Evolutionary conservation across 2,797 vertebrate genomes (phyloP).

Genomic region (Cheracebus regulus): DNA sequence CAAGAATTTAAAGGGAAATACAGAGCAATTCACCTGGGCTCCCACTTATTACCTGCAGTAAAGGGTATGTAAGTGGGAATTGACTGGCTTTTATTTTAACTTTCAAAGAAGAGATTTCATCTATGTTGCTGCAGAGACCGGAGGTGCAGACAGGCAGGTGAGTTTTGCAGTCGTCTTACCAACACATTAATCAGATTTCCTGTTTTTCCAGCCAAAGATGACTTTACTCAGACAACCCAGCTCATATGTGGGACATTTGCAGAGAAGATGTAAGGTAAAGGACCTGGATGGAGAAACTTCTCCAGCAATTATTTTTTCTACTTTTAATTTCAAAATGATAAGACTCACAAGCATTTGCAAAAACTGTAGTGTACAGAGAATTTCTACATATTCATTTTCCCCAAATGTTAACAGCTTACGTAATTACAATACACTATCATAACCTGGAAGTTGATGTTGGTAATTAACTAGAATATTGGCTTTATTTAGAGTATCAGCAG

Average conservation of each 20-base stretch:
- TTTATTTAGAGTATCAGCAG: neutral
- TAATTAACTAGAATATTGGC: neutral
- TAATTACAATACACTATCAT: neutral
- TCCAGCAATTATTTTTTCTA: neutral
- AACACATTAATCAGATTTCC: neutral
- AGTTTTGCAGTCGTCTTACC: fast-evolving
- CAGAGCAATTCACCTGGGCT: conserved; percentile 42
- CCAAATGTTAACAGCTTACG: neutral
- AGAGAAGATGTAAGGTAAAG: neutral
- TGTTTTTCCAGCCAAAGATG: neutral
- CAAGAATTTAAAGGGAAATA: conserved; percentile 66
- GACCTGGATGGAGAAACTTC: neutral
- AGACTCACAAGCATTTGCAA: neutral
- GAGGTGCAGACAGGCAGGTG: neutral
- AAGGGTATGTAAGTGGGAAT: neutral
- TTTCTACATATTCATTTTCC: neutral
- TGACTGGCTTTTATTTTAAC: conserved; percentile 50
- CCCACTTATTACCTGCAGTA: conserved; percentile 52
- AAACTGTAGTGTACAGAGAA: neutral
- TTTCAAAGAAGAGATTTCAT: conserved; percentile 38
- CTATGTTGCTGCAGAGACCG: neutral
- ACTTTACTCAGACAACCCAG: neutral
- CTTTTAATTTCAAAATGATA: neutral
- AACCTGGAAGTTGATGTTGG: neutral
- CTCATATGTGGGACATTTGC: neutral